Evolutionary conservation across 2,113 vertebrate genomes (phyloP).

Genomic region (Corydoras maculifer): DNA sequence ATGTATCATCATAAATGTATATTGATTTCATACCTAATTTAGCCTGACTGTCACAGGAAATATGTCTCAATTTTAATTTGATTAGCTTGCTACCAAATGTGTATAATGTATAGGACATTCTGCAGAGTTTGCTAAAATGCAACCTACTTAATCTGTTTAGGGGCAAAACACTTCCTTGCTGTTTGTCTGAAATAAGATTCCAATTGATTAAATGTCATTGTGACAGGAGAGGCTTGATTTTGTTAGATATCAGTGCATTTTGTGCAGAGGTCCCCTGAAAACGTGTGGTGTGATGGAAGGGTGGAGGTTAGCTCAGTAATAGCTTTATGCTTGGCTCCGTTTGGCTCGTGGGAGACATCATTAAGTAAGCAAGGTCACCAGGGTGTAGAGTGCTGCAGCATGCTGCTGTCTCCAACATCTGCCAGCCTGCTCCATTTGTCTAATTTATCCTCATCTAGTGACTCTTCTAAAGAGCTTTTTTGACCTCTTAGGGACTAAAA

Average conservation of each 20-base stretch:
- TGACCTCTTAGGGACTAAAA: conserved; percentile 50
- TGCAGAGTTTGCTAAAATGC: conserved; percentile 28
- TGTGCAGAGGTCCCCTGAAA: conserved; percentile 17
- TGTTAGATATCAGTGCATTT: conserved; percentile 52
- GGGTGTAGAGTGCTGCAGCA: conserved; percentile 48
- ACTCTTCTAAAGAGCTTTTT: conserved; percentile 38
- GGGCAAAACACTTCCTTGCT: conserved; percentile 58
- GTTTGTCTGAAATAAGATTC: conserved; percentile 61
- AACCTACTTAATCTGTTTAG: conserved; percentile 37
- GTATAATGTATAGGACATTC: conserved; percentile 27
- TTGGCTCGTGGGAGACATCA: conserved; percentile 56
- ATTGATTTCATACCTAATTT: conserved; percentile 43
- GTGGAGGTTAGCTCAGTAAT: conserved; percentile 49
- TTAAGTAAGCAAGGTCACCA: conserved; percentile 56
- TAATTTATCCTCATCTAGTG: conserved; percentile 53
- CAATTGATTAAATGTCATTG: conserved; percentile 67
- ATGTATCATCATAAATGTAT: conserved; percentile 33
- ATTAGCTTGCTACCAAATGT: conserved; percentile 29
- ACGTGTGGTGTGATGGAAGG: conserved; percentile 7
- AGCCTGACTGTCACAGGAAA: conserved; percentile 37
- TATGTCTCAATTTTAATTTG: conserved; percentile 29
- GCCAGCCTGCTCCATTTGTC: conserved; percentile 59
- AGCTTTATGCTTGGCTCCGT: conserved; percentile 51
- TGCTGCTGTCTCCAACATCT: conserved; percentile 39
- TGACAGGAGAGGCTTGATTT: conserved; percentile 54